phyloP scores from a whole-genome alignment of 2,888 invertebrate species.

The Drosophila barbarae region DNA sequence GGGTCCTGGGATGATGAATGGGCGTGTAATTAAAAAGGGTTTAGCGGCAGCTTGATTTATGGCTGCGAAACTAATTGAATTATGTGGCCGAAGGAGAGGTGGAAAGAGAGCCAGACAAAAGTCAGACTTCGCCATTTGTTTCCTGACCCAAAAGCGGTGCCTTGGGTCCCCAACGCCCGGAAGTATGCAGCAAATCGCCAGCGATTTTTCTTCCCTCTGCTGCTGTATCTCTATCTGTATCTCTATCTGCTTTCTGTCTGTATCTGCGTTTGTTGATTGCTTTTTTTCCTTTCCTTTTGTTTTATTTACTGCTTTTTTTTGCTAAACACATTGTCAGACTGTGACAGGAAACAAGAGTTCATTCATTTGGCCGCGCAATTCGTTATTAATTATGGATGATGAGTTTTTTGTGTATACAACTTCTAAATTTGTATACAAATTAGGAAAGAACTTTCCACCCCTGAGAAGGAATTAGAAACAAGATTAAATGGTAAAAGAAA shows the following conservation, averaged over 20 bases:
- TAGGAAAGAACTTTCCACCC: background rate
- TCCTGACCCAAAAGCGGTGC: background rate
- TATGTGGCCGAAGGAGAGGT: constrained; percentile 34
- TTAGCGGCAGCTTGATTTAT: constrained; percentile 65
- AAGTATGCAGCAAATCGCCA: constrained; percentile 38
- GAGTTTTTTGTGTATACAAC: constrained; percentile 3
- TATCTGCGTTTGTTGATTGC: constrained; percentile 12
- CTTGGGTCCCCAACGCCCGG: constrained; percentile 27
- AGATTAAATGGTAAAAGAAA: background rate
- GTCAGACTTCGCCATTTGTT: constrained; percentile 54
- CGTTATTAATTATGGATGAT: constrained; percentile 48
- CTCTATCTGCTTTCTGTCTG: constrained; percentile 15
- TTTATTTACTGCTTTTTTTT: constrained; percentile 3
- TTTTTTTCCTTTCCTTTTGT: constrained; percentile 8
- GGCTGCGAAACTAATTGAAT: constrained; percentile 65
- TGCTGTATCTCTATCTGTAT: background rate
- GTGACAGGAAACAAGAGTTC: constrained; percentile 63
- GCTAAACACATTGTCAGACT: constrained; percentile 61
- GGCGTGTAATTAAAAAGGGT: constrained; percentile 71
- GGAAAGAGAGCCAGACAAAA: constrained; percentile 40
- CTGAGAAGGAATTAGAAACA: too few relatives aligned
- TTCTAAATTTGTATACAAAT: background rate
- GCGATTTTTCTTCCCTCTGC: constrained; percentile 35
- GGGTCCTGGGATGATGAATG: constrained; percentile 60
- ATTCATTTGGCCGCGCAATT: constrained; percentile 48